Evolutionary conservation across 2,113 vertebrate genomes (phyloP).

Genomic region (Gasterosteus aculeatus): DNA sequence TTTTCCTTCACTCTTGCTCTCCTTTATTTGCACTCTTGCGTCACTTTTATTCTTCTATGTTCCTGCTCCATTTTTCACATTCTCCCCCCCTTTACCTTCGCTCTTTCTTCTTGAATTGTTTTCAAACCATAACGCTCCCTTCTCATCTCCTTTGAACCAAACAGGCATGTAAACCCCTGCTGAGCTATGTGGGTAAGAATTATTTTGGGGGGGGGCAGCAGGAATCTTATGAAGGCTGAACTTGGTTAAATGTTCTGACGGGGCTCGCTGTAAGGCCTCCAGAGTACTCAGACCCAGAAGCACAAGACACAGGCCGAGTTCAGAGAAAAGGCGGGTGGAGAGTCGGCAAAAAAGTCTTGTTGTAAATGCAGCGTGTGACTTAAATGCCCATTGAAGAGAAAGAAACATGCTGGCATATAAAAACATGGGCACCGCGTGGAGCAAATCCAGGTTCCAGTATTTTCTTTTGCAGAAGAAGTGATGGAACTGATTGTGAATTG

Average conservation of each 20-base stretch:
- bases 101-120: conserved; percentile 7
- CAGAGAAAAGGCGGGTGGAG: too few relatives aligned
- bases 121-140: neutral
- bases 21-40: conserved; percentile 12
- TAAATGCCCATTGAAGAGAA: neutral
- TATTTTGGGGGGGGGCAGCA: neutral
- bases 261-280: neutral
- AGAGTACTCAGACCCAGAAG: too few relatives aligned
- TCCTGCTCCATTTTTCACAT: conserved; percentile 4
- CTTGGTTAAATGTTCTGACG: conserved; percentile 44
- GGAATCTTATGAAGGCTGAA: conserved; percentile 22
- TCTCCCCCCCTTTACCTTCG: neutral
- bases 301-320: too few relatives aligned
- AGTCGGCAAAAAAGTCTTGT: neutral
- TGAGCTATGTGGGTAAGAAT: conserved; percentile 15
- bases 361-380: neutral
- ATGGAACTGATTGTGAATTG: neutral
- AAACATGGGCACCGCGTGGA: neutral
- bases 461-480: conserved; percentile 10
- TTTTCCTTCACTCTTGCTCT: conserved; percentile 19
- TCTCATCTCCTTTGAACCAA: conserved; percentile 36
- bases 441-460: neutral
- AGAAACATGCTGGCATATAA: neutral
- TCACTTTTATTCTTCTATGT: conserved; percentile 3
- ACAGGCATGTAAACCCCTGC: conserved; percentile 13